A percentile compares a stretch with the other conserved stretches of the same genome.
Conservation (phyloP, 2,113 vertebrate species). For the Delphinus delphis region DNA sequence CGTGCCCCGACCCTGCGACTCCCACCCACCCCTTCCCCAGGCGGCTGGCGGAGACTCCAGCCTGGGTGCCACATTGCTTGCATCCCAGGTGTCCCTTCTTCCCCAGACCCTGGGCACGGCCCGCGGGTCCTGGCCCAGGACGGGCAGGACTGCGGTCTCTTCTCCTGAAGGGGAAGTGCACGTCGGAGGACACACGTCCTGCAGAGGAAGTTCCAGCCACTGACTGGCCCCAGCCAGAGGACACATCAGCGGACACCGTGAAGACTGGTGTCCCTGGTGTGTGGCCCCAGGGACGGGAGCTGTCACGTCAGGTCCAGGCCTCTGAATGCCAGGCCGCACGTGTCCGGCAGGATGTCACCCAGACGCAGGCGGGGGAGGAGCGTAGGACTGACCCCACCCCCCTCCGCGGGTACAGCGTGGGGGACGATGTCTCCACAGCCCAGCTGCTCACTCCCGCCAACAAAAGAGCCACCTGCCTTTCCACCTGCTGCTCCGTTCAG, state of each 20-base stretch:
- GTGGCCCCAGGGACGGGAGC: not conserved
- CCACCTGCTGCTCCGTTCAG: not conserved
- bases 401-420: not conserved
- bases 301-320: not conserved
- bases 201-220: not conserved
- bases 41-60: fast-evolving
- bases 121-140: not conserved
- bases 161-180: not conserved
- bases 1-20: fast-evolving
- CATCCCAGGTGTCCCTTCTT: not conserved
- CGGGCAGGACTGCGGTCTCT: not conserved
- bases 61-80: not conserved
- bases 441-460: not conserved
- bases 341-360: not conserved
- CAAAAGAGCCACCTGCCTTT: not conserved
- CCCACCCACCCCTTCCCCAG: not conserved
- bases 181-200: not conserved
- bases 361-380: not conserved
- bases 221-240: not conserved
- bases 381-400: not conserved
- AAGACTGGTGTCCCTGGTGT: not conserved
- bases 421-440: not conserved
- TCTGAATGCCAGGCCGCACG: not conserved
- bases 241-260: fast-evolving
- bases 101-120: not conserved